Conservation (phyloP, 1,140 invertebrate genomes). For the Catajapyx aquilonaris region DNA sequence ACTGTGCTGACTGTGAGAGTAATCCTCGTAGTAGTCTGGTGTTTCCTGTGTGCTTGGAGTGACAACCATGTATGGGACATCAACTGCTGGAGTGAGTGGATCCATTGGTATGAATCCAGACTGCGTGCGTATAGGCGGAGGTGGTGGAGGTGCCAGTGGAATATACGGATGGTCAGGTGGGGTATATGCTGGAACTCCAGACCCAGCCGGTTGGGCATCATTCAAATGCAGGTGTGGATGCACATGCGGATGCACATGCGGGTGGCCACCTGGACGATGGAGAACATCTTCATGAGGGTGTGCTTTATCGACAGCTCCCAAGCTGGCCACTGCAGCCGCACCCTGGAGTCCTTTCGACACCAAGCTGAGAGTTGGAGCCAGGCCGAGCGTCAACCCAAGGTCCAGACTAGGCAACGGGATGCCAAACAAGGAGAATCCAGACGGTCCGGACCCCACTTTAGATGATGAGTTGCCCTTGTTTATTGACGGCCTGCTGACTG, state of each 20-base stretch:
- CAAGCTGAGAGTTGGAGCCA: constrained; percentile 11
- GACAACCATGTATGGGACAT: too few relatives aligned
- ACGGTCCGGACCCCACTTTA: constrained; percentile 10
- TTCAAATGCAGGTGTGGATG: constrained; percentile 10
- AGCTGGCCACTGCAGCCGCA: constrained; percentile 6
- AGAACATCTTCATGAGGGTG: constrained; percentile 18
- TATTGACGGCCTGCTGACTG: background rate
- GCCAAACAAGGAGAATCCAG: constrained; percentile 61
- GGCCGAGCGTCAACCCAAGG: constrained; percentile 35
- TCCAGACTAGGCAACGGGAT: constrained; percentile 52
- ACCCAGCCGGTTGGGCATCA: constrained; percentile 7
- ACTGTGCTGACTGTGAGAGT: too few relatives aligned
- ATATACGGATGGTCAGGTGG: too few relatives aligned
- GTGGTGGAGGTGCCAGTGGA: too few relatives aligned
- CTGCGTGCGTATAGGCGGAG: too few relatives aligned
- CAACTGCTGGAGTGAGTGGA: too few relatives aligned
- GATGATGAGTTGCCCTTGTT: constrained; percentile 15
- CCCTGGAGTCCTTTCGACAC: too few relatives aligned
- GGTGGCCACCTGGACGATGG: constrained; percentile 6
- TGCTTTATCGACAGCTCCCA: constrained; percentile 24
- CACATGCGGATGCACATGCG: constrained; percentile 7
- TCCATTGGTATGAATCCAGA: constrained; percentile 1
- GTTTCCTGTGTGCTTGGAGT: too few relatives aligned
- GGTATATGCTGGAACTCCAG: constrained; percentile 5
- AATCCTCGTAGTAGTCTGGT: too few relatives aligned